Conservation (phyloP, 2,888 invertebrate species). For the Caenorhabditis sp. region DNA sequence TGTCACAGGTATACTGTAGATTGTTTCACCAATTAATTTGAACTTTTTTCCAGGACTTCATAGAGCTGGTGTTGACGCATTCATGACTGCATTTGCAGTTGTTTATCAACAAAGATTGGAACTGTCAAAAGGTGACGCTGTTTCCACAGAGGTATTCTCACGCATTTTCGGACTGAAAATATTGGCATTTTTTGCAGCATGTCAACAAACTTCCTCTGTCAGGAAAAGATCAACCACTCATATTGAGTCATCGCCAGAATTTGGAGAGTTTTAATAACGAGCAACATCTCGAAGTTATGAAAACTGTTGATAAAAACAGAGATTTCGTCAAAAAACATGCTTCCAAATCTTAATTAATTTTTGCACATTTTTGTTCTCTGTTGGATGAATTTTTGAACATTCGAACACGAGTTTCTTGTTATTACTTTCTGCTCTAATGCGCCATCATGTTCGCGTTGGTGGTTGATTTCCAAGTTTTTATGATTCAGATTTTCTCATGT, state of each 20-base stretch:
- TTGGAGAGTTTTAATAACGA: slow-evolving; percentile 2
- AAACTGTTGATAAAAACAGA: slow-evolving; percentile 16
- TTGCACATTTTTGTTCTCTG: not conserved
- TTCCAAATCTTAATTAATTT: not conserved
- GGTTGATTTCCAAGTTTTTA: not conserved
- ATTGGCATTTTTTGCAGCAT: too few relatives aligned
- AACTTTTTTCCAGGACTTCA: slow-evolving; percentile 29
- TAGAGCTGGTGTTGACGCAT: slow-evolving; percentile 65
- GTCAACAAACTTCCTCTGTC: slow-evolving; percentile 3
- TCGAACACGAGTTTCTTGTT: not conserved
- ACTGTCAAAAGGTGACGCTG: slow-evolving; percentile 15
- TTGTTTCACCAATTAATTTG: too few relatives aligned
- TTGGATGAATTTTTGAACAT: slow-evolving; percentile 2
- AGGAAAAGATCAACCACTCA: not conserved
- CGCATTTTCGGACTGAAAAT: too few relatives aligned
- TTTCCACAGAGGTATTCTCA: slow-evolving; percentile 29
- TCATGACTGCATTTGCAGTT: slow-evolving; percentile 66
- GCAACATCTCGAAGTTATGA: slow-evolving; percentile 11
- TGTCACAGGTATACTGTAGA: not conserved
- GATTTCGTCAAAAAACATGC: slow-evolving; percentile 16
- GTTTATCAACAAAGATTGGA: slow-evolving; percentile 51
- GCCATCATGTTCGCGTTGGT: too few relatives aligned
- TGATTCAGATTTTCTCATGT: not conserved
- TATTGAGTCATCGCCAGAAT: not conserved
- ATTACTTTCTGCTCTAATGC: too few relatives aligned